Percentiles rank a stretch among this genome's conserved stretches.
These are phyloP conservation scores for Leptodactylus fuscus DNA, from an alignment of 2,113 vertebrate genomes.

Conservation along the genomic window DNA sequence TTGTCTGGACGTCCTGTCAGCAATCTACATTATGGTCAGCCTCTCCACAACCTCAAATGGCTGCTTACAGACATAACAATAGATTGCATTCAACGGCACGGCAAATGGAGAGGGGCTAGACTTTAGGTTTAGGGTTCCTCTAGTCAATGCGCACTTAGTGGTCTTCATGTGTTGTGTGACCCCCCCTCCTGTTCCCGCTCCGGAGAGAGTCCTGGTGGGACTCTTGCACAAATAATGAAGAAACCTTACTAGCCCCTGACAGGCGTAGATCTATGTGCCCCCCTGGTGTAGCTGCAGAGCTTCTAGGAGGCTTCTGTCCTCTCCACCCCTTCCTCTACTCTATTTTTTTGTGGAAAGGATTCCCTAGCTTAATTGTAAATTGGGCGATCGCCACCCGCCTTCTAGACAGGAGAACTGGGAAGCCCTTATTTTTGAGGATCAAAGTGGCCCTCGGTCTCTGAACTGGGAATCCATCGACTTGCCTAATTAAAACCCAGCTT, in stretches of 20 bases:
- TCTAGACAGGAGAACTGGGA: constrained; percentile 36
- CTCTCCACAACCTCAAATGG: neutral
- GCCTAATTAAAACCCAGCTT: constrained; percentile 84
- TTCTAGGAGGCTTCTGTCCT: constrained; percentile 64
- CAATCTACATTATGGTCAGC: neutral
- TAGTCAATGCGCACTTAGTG: neutral
- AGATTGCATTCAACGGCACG: neutral
- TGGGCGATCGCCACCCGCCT: constrained; percentile 62
- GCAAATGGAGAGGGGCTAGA: neutral
- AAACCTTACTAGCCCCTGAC: neutral
- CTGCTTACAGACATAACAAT: constrained; percentile 6
- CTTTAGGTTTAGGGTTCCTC: neutral
- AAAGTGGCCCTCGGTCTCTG: constrained; percentile 77
- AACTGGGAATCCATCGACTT: constrained; percentile 77
- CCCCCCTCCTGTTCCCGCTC: neutral
- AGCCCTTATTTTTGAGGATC: constrained; percentile 65
- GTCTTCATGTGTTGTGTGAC: neutral
- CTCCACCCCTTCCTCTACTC: constrained; percentile 25
- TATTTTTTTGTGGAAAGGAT: constrained; percentile 62
- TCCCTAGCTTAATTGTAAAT: constrained; percentile 62
- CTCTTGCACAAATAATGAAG: neutral
- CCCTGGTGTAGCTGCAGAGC: constrained; percentile 1
- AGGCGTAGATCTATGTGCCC: neutral
- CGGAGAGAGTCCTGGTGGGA: neutral
- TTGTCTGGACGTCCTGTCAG: neutral